A percentile compares a stretch with the other conserved stretches of the same genome.
phyloP scores from a whole-genome alignment of 1,140 invertebrate genomes.

The Dolichoris vasculosae region DNA sequence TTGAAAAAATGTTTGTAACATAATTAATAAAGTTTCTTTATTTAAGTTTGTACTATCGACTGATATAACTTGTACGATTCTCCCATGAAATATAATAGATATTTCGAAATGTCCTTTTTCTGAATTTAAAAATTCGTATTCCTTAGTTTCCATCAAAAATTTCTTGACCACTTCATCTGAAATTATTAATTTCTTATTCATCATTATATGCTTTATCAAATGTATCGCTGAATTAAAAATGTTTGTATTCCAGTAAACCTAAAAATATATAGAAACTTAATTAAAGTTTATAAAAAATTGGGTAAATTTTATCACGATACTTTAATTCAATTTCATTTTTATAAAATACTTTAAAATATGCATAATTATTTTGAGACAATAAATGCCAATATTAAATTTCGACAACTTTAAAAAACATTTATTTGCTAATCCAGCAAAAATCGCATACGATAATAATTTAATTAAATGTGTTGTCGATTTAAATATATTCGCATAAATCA shows the following conservation, averaged over 20 bases:
- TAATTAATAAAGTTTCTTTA: constrained; percentile 41
- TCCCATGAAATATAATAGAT: constrained; percentile 30
- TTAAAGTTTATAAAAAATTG: not conserved
- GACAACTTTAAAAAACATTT: not conserved
- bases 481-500: too few species aligned
- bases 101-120: constrained; percentile 56
- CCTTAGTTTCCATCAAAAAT: constrained; percentile 51
- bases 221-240: constrained; percentile 23
- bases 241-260: constrained; percentile 58
- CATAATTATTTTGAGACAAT: too few species aligned
- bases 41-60: constrained; percentile 22
- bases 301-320: too few species aligned
- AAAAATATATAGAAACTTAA: constrained; percentile 10
- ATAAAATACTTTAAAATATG: too few species aligned
- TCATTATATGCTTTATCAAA: constrained; percentile 32
- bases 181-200: constrained; percentile 28
- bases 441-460: too few species aligned
- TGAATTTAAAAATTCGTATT: not conserved
- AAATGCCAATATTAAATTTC: not conserved
- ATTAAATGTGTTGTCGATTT: too few species aligned
- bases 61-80: constrained; percentile 18
- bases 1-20: constrained; percentile 50
- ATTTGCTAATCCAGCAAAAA: too few species aligned
- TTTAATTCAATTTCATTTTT: too few species aligned
- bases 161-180: constrained; percentile 42